phyloP scores from a whole-genome alignment of 1,140 invertebrate genomes.

The Heliconius hewitsoni region DNA sequence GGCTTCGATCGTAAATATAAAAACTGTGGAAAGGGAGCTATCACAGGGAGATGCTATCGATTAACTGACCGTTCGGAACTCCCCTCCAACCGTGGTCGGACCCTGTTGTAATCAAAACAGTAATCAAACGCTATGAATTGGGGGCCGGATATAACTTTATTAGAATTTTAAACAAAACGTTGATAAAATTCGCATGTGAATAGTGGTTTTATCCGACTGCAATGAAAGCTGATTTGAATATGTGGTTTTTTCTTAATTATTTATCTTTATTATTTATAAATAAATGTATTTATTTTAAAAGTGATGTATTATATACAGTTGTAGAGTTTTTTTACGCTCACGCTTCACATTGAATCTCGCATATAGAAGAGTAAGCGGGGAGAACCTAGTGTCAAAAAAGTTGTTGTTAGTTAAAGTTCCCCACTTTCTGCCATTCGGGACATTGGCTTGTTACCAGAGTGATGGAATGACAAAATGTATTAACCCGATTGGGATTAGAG shows the following conservation, averaged over 20 bases:
- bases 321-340: too few species aligned
- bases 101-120: conserved; percentile 70
- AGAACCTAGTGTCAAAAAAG: too few species aligned
- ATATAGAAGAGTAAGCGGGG: too few species aligned
- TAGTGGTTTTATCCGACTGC: not conserved
- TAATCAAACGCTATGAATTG: conserved; percentile 71
- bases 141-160: conserved; percentile 66
- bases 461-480: too few species aligned
- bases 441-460: too few species aligned
- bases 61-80: conserved; percentile 58
- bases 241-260: not conserved
- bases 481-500: too few species aligned
- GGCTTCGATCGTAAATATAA: conserved; percentile 41
- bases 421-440: too few species aligned
- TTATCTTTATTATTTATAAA: not conserved
- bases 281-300: not conserved
- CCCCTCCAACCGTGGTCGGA: conserved; percentile 45
- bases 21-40: conserved; percentile 46
- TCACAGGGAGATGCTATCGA: conserved; percentile 61
- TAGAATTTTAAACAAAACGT: conserved; percentile 62
- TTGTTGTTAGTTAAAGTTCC: too few species aligned
- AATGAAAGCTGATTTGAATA: not conserved
- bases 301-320: too few species aligned
- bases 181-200: not conserved
- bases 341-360: too few species aligned